A percentile compares a stretch with the other conserved stretches of the same genome.
Evolutionary conservation across 2,888 invertebrate species (phyloP).

Genomic region (Tillus elongatus): DNA sequence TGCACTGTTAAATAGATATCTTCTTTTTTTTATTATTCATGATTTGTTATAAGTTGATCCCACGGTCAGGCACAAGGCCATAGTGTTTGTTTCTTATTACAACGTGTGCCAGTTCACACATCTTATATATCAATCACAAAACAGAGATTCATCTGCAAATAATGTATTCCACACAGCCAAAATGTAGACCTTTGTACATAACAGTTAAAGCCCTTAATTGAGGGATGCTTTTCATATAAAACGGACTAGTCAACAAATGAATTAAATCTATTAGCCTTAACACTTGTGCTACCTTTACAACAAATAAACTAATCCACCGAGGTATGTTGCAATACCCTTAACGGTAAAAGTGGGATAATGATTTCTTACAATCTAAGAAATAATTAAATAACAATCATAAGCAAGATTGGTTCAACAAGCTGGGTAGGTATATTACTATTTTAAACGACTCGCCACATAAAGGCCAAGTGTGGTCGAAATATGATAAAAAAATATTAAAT

Average conservation of each 20-base stretch:
- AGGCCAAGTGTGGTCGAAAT: too few species aligned
- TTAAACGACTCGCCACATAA: too few species aligned
- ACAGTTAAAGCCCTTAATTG: too few species aligned
- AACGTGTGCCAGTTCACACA: constrained; percentile 41
- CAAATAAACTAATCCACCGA: too few species aligned
- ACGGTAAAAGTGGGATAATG: too few species aligned
- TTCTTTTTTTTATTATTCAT: constrained; percentile 35
- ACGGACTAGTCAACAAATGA: too few species aligned
- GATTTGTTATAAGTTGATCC: constrained; percentile 45
- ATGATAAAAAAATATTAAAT: too few species aligned
- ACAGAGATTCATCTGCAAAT: constrained; percentile 21
- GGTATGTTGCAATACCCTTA: too few species aligned
- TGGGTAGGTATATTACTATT: too few species aligned
- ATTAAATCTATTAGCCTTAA: too few species aligned
- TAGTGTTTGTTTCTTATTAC: constrained; percentile 34
- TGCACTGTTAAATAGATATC: constrained; percentile 37
- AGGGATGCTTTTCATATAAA: too few species aligned
- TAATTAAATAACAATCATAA: not conserved
- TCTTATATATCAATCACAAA: constrained; percentile 34
- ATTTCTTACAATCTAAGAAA: constrained; percentile 1
- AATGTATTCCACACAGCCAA: constrained; percentile 15
- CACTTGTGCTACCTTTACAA: too few species aligned
- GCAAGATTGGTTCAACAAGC: not conserved
- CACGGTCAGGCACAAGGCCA: constrained; percentile 43
- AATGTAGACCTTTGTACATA: not conserved